Percentiles rank a stretch among this genome's conserved stretches.
Conservation (phyloP, 2,888 invertebrate genomes). For the Yponomeuta malinellus region DNA sequence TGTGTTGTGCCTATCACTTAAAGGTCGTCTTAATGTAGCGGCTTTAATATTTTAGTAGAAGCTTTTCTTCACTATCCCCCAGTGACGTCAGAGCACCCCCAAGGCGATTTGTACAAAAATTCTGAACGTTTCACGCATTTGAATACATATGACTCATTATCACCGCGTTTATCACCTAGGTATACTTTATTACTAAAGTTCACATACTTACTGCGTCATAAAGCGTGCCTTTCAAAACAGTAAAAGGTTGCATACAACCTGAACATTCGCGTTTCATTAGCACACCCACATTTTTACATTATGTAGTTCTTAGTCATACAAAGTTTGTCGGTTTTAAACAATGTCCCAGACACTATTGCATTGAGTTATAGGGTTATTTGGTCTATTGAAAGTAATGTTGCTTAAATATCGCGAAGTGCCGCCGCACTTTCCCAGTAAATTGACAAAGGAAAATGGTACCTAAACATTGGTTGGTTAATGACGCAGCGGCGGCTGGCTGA, state of each 20-base stretch:
- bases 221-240: background rate
- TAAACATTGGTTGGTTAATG: slow-evolving; percentile 6
- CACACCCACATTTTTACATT: background rate
- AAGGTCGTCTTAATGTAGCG: background rate
- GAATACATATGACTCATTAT: background rate
- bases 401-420: background rate
- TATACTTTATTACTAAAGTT: background rate
- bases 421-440: slow-evolving; percentile 8
- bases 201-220: background rate
- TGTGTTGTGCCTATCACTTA: background rate
- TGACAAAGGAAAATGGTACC: background rate
- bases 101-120: background rate
- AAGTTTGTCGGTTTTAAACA: no score
- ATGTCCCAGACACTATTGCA: no score
- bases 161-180: background rate
- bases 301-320: no score
- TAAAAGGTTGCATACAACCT: background rate
- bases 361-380: no score
- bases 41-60: background rate
- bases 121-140: background rate
- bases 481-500: background rate
- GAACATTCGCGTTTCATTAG: background rate
- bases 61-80: background rate
- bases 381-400: background rate
- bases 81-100: background rate